Base-by-base conservation (phyloP, 2,888 invertebrate genomes). In the Xiphydria camelus region DNA sequence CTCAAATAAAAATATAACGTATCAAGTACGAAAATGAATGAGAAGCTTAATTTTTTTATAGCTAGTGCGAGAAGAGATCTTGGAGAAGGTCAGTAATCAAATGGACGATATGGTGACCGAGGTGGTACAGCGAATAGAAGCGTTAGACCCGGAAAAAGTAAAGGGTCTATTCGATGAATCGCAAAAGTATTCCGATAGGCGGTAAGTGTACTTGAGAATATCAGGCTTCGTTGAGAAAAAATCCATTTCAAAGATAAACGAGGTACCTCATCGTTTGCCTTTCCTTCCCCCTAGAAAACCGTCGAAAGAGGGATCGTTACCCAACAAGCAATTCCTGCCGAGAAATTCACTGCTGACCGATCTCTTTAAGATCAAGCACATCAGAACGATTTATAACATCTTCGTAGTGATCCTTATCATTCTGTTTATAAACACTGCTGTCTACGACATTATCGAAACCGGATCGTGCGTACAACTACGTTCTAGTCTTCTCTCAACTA, bases 311-410 rank as follows among this genome's bases (percentile, higher is more conserved):
- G 63, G 61, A 39, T 49, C 25, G 43, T 56, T 84, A 14, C 82
- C 82, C 10, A 82, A 82, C 35, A 88, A 87, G 66, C 78, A 81
- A 46, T 94, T 91, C 67, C 68, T 80, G n/a, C 70, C 80, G 4
- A 80, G 93, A 51, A 86, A 89, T 68, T 93, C 93, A 0, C 79
- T 88, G n/a, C 78, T 94, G 43, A 92, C 90, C 0, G 88, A 88
- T 49, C 79, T 94, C 15, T 81, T 90, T 58, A 83, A 87, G 66
- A 83, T 86, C 37, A 82, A 84, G 39, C 93, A 94, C 75, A 86
- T 94, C 61, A 82, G 83, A 61, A 88, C 91, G 2, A 86, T 94
- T 55, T 91, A 92, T 72, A 88, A 94, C 70, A 86, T 94, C 54
- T 93, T 92, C 75, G 81, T 88, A 34, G 88, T 87, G 12, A 86